Base-by-base conservation (phyloP, 1,140 invertebrate genomes). In the Ooceraea biroi region DNA sequence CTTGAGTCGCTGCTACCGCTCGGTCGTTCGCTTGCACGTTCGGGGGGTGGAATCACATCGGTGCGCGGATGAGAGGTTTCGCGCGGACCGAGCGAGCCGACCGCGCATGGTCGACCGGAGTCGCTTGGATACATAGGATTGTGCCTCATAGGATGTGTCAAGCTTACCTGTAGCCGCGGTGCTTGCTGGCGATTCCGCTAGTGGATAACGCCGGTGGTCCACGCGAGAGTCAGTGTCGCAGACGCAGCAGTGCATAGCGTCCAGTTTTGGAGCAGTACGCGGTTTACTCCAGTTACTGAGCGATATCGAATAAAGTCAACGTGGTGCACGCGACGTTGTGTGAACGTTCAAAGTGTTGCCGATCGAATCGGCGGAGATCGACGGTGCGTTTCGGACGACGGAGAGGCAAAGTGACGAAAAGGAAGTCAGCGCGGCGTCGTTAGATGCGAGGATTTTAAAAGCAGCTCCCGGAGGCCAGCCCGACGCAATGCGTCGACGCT, bases 401-500 rank as follows among this genome's bases (percentile, higher is more conserved):
- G 55, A 63, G 57, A 41, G 46, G n/a, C 50, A 71, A 58, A 80
- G 82, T 19, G n/a, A 71, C 65, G 83, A 36, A 7, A 73, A 71
- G 68, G 72, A 84, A 84, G 36, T 36, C 36, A 36, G 36, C 36
- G 68, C 63, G 85, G 65, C 57, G 84, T 87, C 85, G 73, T 46
- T 86, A 73, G 84, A 88, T 93, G 91, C 92, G 89, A 91, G 90
- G 91, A 92, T 94, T 94, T 94, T 93, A 90, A 93, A 93, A 94
- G 93, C 92, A 94, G 94, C 91, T 92, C 87, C 83, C 89, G 92
- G 92, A 93, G 93, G 93, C 94, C 94, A 94, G 94, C 94, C 93
- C 94, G 94, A 94, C 94, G 94, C 93, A 94, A 94, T 94, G 94
- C 94, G 94, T 94, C 93, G 94, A 94, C 93, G 94, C 94, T 94